Conservation (phyloP, 1,140 invertebrate genomes). For the Euura lappo region DNA sequence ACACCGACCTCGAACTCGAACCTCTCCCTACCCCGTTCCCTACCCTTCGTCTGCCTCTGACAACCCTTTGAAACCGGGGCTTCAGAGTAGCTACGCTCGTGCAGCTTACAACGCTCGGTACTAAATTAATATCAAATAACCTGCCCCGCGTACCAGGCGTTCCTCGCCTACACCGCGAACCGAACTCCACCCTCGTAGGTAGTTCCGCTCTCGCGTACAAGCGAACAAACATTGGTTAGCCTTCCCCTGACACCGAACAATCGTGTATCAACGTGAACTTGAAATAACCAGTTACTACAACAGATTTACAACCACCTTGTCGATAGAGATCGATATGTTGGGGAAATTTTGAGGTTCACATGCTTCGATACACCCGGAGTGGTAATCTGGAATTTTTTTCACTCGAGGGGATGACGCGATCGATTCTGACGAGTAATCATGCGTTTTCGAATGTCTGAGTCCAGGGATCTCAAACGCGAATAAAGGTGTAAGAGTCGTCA, state of each 20-base stretch:
- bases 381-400: too few relatives aligned
- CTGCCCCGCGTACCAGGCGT: not conserved
- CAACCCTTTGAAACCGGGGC: slow-evolving; percentile 3
- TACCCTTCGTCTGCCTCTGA: slow-evolving; percentile 1
- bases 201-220: too few relatives aligned
- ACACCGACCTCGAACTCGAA: not conserved
- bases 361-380: too few relatives aligned
- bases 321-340: too few relatives aligned
- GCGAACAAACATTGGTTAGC: slow-evolving; percentile 1
- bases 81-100: not conserved
- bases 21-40: not conserved
- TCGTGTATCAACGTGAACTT: not conserved
- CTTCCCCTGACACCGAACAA: not conserved
- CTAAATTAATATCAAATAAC: slow-evolving; percentile 6
- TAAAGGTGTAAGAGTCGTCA: too few relatives aligned
- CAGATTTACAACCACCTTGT: too few relatives aligned
- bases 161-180: not conserved
- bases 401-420: too few relatives aligned
- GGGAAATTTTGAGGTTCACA: too few relatives aligned
- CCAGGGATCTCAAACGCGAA: too few relatives aligned
- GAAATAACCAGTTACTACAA: not conserved
- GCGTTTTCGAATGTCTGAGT: too few relatives aligned
- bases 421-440: too few relatives aligned
- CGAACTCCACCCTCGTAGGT: not conserved
- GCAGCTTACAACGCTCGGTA: not conserved